A percentile compares a stretch with the other conserved stretches of the same genome.
Conservation (phyloP, 2,113 vertebrate genomes). For the Cyprinus carpio region DNA sequence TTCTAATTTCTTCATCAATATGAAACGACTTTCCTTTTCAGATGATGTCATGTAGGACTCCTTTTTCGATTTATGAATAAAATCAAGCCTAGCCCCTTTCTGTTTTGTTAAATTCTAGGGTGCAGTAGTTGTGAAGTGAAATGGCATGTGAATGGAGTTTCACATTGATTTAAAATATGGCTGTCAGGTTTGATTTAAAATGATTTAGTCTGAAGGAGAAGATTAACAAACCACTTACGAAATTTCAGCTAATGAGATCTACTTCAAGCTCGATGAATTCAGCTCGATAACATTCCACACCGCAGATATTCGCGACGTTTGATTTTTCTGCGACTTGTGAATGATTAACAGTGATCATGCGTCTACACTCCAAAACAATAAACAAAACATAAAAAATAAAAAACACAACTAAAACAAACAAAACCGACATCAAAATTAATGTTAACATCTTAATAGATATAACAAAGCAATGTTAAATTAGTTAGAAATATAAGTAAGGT, state of each 20-base stretch:
- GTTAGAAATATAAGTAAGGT: too few species aligned
- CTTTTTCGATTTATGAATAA: neutral
- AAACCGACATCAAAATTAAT: too few species aligned
- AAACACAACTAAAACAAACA: too few species aligned
- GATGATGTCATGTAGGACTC: neutral
- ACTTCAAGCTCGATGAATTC: constrained; percentile 6
- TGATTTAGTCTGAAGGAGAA: constrained; percentile 3
- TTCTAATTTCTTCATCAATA: neutral
- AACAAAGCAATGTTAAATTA: too few species aligned
- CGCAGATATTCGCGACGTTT: neutral
- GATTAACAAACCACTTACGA: constrained; percentile 27
- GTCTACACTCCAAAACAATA: too few species aligned
- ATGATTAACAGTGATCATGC: constrained; percentile 22
- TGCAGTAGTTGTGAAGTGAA: neutral
- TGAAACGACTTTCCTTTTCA: neutral
- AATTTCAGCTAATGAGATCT: constrained; percentile 30
- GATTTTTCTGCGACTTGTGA: constrained; percentile 17
- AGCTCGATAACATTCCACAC: too few species aligned
- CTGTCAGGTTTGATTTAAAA: constrained; percentile 23
- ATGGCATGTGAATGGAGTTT: neutral
- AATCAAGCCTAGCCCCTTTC: neutral
- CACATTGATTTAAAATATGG: neutral
- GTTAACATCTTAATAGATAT: too few species aligned
- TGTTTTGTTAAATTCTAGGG: neutral
- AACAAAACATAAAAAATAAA: too few species aligned